A percentile compares a stretch with the other conserved stretches of the same genome.
Evolutionary conservation across 2,113 vertebrate species (phyloP).

Genomic region (Phrynosoma blainvillii): DNA sequence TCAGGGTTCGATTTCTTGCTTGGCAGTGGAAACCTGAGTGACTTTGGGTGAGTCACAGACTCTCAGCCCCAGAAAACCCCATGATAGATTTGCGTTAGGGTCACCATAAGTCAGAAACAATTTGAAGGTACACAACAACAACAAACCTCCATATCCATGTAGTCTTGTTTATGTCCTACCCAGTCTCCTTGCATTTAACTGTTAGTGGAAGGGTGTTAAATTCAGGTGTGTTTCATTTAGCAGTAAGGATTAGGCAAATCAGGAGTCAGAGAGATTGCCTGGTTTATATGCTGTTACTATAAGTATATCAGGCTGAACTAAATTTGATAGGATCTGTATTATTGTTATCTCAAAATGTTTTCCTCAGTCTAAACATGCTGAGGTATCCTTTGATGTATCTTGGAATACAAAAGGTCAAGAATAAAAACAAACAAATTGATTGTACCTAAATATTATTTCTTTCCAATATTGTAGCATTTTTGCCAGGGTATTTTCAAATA

Average conservation of each 20-base stretch:
- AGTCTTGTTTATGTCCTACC: neutral
- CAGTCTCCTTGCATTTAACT: neutral
- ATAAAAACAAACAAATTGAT: neutral
- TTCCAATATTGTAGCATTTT: neutral
- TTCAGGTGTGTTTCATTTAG: neutral
- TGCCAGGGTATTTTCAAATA: neutral
- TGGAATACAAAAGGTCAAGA: neutral
- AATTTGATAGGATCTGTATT: neutral
- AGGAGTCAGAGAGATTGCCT: too few species aligned
- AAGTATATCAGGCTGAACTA: neutral
- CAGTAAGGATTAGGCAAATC: neutral
- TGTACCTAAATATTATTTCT: too few species aligned
- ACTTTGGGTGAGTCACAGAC: too few species aligned
- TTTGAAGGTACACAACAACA: too few species aligned
- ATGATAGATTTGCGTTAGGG: too few species aligned
- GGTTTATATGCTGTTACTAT: neutral
- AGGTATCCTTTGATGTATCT: neutral
- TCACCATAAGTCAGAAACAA: too few species aligned
- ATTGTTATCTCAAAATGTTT: neutral
- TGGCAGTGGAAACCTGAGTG: too few species aligned
- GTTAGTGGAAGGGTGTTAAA: neutral
- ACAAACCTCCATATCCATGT: neutral
- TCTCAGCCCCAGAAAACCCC: too few species aligned
- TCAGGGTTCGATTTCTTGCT: too few species aligned
- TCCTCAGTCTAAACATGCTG: neutral